phyloP scores from a whole-genome alignment of 2,113 vertebrate species.

The Sula dactylatra region DNA sequence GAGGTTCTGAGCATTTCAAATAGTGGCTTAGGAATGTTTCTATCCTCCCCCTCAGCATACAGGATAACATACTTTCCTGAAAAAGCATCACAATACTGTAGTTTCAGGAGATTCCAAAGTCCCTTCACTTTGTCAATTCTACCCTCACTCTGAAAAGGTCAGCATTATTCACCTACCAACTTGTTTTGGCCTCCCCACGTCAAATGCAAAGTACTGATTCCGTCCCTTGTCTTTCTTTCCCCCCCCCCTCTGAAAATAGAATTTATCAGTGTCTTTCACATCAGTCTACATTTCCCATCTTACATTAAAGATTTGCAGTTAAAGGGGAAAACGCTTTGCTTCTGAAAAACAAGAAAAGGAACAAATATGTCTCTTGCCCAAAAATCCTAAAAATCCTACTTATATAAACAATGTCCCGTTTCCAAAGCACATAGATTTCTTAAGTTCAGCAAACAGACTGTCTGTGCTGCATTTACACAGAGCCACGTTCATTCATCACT shows the following conservation, averaged over 20 bases:
- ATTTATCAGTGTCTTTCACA: not conserved
- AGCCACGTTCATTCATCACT: conserved; percentile 50
- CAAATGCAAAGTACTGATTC: not conserved
- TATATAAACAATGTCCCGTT: conserved; percentile 53
- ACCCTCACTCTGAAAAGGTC: not conserved
- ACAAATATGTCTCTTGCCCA: conserved; percentile 21
- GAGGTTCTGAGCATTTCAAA: not conserved
- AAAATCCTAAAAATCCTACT: conserved; percentile 65
- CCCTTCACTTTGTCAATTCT: not conserved
- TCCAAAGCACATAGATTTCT: conserved; percentile 59
- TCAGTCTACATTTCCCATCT: conserved; percentile 4
- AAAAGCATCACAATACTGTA: not conserved
- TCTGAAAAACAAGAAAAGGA: conserved; percentile 57
- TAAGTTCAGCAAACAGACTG: conserved; percentile 55
- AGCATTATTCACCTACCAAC: not conserved
- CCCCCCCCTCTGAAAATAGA: not conserved
- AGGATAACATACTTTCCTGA: not conserved
- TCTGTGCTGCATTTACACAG: conserved; percentile 50
- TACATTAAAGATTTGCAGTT: not conserved
- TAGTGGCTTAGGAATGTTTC: not conserved
- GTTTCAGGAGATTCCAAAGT: not conserved
- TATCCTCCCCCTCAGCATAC: not conserved
- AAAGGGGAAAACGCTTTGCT: not conserved
- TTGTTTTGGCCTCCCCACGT: not conserved
- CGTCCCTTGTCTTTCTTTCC: not conserved